Base-by-base conservation (phyloP, 1,140 invertebrate species). In the Mamestra configurata region DNA sequence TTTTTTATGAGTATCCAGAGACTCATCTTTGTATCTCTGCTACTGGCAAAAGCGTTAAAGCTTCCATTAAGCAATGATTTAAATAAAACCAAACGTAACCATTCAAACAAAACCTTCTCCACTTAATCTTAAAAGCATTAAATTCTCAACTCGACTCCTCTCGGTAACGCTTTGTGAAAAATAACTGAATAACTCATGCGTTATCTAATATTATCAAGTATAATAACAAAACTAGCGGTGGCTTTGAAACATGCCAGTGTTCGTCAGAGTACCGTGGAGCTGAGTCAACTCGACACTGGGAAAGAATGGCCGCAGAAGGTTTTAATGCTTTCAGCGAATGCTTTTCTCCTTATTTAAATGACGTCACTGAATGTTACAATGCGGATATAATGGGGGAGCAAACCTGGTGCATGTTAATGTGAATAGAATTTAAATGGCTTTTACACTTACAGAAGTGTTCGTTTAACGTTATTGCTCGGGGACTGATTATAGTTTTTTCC, bases 311-410 rank as follows among this genome's bases (percentile, higher is more conserved):
- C 71, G 37, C 71, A 73, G 70, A 57, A 27, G 20, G 71, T 35
- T 57, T 76, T 61, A 76, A 76, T 76, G 57, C 57, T 76, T 61
- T 46, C 37, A 76, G 73, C 71, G 40, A 61, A 64, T 75, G 57
- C 43, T 61, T 76, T 61, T 64, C 37, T 66, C 37, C 37, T 66
- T 43, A 66, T 66, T 66, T 66, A 66, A 66, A 66, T 64, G 57
- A 61, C 57, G 57, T 61, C 57, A 61, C 57, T 31, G 57, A 61
- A 35, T 61, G 57, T 61, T 61, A 61, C 57, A 57, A 73, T 73
- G 71, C 53, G 51, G 18, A 15, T 57, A 57, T 73, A 57, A 73
- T 73, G 53, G 71, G 27, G 37, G 71, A 35, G 71, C 18, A 22
- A 35, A 31, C n/a, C 53, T 57, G 35, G 53, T 57, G 35, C 53